Evolutionary conservation across 2,888 invertebrate genomes (phyloP).

Genomic region (Lepidochitona cinerea): DNA sequence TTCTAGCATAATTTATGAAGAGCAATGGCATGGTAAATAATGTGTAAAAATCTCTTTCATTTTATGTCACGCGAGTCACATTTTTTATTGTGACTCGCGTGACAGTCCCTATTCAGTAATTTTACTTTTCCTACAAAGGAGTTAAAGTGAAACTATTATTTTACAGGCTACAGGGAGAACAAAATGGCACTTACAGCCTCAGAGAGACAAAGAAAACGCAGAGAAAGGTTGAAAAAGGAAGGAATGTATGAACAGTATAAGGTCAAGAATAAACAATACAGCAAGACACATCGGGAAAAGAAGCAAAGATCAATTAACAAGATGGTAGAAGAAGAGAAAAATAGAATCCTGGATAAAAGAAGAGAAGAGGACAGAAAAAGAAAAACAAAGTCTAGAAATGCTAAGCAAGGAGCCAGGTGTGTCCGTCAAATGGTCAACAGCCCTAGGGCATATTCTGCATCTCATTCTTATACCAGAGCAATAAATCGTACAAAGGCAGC

Average conservation of each 20-base stretch:
- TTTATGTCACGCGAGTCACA: background rate
- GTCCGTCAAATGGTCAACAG: background rate
- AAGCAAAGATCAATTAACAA: background rate
- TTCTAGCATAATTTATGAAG: background rate
- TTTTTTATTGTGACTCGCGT: background rate
- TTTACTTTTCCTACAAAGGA: background rate
- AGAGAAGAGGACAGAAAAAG: background rate
- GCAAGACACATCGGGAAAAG: background rate
- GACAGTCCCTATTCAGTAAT: background rate
- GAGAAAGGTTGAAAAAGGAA: background rate
- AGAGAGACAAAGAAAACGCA: background rate
- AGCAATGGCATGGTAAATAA: background rate
- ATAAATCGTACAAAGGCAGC: background rate
- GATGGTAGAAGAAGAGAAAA: background rate
- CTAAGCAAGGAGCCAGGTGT: background rate
- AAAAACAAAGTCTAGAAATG: background rate
- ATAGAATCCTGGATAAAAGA: background rate
- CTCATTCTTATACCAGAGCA: background rate
- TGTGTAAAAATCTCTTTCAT: background rate
- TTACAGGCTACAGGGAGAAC: background rate
- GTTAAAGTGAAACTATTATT: background rate
- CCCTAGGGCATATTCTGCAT: background rate
- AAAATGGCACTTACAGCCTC: background rate
- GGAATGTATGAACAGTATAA: slow-evolving; percentile 3
- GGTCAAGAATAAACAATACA: background rate